Evolutionary conservation across 2,888 invertebrate genomes (phyloP).

Genomic region (Alentia gelatinosa): DNA sequence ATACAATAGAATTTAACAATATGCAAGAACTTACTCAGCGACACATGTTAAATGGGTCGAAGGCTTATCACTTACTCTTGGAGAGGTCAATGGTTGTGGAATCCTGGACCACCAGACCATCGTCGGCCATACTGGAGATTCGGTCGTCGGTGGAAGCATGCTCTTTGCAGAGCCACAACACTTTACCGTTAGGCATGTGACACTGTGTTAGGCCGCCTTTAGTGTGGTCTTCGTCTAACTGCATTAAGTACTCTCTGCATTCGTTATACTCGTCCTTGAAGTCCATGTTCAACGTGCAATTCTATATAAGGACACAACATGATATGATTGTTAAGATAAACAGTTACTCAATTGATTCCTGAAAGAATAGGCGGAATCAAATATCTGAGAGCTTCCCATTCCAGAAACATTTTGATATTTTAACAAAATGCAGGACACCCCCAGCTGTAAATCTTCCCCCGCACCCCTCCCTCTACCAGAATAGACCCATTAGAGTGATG

Average conservation of each 20-base stretch:
- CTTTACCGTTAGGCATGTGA: slow-evolving; percentile 74
- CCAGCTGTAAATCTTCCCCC: no score
- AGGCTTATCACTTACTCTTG: background rate
- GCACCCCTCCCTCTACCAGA: no score
- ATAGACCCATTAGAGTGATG: no score
- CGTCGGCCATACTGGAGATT: slow-evolving; percentile 38
- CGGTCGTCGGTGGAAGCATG: slow-evolving; percentile 68
- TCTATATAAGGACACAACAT: no score
- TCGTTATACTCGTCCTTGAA: slow-evolving; percentile 64
- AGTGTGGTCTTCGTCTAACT: slow-evolving; percentile 65
- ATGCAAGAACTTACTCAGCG: no score
- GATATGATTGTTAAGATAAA: no score
- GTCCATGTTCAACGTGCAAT: slow-evolving; percentile 57
- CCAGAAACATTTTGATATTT: no score
- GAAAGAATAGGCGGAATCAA: no score
- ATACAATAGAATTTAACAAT: background rate
- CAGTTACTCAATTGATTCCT: no score
- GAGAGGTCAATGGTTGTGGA: background rate
- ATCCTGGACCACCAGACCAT: background rate
- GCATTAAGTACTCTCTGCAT: slow-evolving; percentile 67
- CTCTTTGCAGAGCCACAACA: slow-evolving; percentile 75
- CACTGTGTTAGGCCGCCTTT: slow-evolving; percentile 65
- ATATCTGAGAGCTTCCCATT: no score
- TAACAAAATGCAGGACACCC: no score
- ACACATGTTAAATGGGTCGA: no score